A percentile compares a stretch with the other conserved stretches of the same genome.
phyloP scores from a whole-genome alignment of 2,113 vertebrate species.

The Thryonomys swinderianus region DNA sequence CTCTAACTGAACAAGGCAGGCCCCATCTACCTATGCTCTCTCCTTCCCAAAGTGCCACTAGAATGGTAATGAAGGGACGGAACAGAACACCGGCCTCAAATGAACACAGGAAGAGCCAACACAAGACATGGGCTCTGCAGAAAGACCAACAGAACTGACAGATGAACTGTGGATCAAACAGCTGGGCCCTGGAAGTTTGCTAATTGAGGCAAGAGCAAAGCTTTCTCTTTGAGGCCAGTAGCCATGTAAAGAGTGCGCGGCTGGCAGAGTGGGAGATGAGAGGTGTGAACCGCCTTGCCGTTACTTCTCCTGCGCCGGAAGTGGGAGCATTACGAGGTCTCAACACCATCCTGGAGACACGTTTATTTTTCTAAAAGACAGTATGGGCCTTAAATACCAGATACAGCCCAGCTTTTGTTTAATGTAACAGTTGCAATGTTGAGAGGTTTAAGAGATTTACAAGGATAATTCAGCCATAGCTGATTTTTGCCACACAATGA shows the following conservation, averaged over 20 bases:
- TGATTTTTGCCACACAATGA: no score
- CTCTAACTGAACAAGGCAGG: background rate
- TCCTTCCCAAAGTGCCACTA: background rate
- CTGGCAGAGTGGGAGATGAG: background rate
- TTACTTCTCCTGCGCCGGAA: background rate
- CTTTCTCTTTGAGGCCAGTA: background rate
- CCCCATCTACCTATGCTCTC: background rate
- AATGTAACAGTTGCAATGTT: background rate
- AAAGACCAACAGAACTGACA: background rate
- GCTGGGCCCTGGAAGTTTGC: background rate
- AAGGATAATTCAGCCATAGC: background rate
- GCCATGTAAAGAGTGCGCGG: background rate
- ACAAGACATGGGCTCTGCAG: background rate
- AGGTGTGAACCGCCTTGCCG: background rate
- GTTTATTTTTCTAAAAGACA: background rate
- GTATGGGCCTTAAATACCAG: background rate
- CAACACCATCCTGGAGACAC: background rate
- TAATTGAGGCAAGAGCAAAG: background rate
- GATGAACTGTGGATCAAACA: background rate
- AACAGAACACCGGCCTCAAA: background rate
- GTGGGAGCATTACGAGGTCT: background rate
- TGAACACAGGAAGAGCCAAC: background rate
- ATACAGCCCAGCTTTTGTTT: constrained; percentile 21
- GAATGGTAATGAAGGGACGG: background rate
- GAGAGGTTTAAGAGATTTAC: background rate